Percentiles rank a stretch among this genome's conserved stretches.
phyloP scores from a whole-genome alignment of 2,888 invertebrate genomes.

The Nineta flava region DNA sequence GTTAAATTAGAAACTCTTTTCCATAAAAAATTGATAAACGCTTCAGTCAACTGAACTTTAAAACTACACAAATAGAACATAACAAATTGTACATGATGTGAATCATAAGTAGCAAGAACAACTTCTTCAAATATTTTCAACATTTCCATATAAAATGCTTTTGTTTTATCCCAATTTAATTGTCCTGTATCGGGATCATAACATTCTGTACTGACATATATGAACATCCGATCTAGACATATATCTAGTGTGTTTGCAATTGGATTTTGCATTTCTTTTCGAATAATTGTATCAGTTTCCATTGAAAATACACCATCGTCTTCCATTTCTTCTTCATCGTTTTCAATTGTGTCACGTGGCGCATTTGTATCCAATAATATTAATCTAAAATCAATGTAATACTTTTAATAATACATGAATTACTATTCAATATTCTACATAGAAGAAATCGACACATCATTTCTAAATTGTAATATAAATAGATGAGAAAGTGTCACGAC shows the following conservation, averaged over 20 bases:
- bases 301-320: slow-evolving; percentile 36
- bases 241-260: slow-evolving; percentile 56
- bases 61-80: slow-evolving; percentile 59
- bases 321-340: slow-evolving; percentile 24
- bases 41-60: slow-evolving; percentile 38
- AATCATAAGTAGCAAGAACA: slow-evolving; percentile 69
- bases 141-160: slow-evolving; percentile 41
- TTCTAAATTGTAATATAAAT: too few species aligned
- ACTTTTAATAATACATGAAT: slow-evolving; percentile 5
- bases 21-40: slow-evolving; percentile 58
- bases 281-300: slow-evolving; percentile 34
- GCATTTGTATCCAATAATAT: slow-evolving; percentile 60
- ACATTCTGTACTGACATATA: slow-evolving; percentile 47
- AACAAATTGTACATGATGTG: slow-evolving; percentile 61
- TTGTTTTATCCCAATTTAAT: slow-evolving; percentile 38
- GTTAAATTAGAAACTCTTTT: slow-evolving; percentile 51
- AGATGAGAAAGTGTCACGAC: too few species aligned
- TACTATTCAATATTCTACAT: too few species aligned
- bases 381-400: slow-evolving; percentile 35
- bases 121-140: slow-evolving; percentile 61
- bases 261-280: slow-evolving; percentile 31
- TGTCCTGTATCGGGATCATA: slow-evolving; percentile 28
- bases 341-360: slow-evolving; percentile 34
- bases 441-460: too few species aligned
- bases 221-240: slow-evolving; percentile 56